Conservation (phyloP, 2,797 vertebrate species). For the Serranus cabrilla region DNA sequence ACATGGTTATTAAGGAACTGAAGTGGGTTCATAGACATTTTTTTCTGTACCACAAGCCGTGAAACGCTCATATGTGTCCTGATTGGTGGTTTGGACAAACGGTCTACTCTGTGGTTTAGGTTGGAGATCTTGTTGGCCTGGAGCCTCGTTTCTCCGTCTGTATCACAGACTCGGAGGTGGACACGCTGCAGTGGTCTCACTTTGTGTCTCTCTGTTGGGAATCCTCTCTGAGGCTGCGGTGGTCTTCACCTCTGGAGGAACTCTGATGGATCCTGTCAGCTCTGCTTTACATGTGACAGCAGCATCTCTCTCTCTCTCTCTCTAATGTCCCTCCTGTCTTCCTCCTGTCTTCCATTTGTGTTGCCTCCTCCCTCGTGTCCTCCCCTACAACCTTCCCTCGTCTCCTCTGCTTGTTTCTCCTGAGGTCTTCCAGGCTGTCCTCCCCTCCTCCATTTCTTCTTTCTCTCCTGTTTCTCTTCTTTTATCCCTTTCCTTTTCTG, state of each 20-base stretch:
- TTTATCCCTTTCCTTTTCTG: background rate
- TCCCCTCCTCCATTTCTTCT: background rate
- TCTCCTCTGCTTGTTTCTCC: conserved; percentile 15
- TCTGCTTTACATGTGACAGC: conserved; percentile 57
- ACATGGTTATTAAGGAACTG: no score
- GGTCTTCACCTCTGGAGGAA: conserved; percentile 51
- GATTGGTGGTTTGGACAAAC: no score
- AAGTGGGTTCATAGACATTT: no score
- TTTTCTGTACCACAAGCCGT: no score
- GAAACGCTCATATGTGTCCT: no score
- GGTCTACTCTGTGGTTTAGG: no score
- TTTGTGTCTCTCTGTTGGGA: no score
- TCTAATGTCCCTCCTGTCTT: background rate
- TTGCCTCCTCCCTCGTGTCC: background rate
- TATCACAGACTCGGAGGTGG: no score
- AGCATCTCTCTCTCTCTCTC: conserved; percentile 32
- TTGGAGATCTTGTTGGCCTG: no score
- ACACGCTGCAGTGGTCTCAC: conserved; percentile 10
- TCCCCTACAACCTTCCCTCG: background rate
- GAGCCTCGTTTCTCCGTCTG: no score
- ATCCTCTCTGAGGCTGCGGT: conserved; percentile 14
- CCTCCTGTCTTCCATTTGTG: background rate
- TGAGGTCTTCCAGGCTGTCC: background rate
- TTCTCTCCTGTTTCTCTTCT: background rate
- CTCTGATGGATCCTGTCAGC: conserved; percentile 60